Evolutionary conservation across 2,113 vertebrate genomes (phyloP).

Genomic region (Heterotis niloticus): DNA sequence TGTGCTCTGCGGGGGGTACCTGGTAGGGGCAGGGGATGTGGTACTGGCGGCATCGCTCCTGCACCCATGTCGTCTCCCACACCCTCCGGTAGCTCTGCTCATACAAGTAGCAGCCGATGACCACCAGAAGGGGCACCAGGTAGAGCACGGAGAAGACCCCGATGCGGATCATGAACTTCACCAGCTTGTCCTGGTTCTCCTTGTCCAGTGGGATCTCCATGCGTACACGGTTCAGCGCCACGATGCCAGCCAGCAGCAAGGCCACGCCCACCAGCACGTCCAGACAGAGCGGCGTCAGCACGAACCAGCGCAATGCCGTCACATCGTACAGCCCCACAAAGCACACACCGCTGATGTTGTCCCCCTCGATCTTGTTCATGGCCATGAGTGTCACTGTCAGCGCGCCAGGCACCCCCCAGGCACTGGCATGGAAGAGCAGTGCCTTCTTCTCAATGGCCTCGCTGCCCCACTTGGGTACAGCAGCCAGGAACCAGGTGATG

Average conservation of each 20-base stretch:
- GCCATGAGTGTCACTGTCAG: constrained; percentile 90
- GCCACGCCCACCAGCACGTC: constrained; percentile 89
- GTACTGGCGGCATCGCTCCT: constrained; percentile 84
- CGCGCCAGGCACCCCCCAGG: constrained; percentile 92
- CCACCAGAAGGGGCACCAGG: constrained; percentile 85
- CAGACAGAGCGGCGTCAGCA: constrained; percentile 89
- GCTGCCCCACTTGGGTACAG: constrained; percentile 97
- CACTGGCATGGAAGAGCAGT: constrained; percentile 87
- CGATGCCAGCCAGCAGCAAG: constrained; percentile 88
- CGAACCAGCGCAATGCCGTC: constrained; percentile 87
- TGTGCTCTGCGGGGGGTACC: constrained; percentile 59
- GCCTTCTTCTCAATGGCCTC: constrained; percentile 99
- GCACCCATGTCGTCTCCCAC: constrained; percentile 95
- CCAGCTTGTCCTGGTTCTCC: constrained; percentile 97
- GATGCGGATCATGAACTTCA: constrained; percentile 99
- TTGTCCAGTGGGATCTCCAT: constrained; percentile 97
- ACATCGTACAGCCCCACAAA: constrained; percentile 96
- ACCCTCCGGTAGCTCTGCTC: constrained; percentile 83
- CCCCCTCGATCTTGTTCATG: constrained; percentile 96
- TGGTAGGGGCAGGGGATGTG: constrained; percentile 95
- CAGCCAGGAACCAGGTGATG: constrained; percentile 97
- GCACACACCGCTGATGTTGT: constrained; percentile 96
- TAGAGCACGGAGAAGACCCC: constrained; percentile 95
- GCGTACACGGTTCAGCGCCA: constrained; percentile 91
- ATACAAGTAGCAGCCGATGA: constrained; percentile 94